A percentile compares a stretch with the other conserved stretches of the same genome.
Evolutionary conservation across 2,113 vertebrate genomes (phyloP).

Genomic region (Nesoenas mayeri): DNA sequence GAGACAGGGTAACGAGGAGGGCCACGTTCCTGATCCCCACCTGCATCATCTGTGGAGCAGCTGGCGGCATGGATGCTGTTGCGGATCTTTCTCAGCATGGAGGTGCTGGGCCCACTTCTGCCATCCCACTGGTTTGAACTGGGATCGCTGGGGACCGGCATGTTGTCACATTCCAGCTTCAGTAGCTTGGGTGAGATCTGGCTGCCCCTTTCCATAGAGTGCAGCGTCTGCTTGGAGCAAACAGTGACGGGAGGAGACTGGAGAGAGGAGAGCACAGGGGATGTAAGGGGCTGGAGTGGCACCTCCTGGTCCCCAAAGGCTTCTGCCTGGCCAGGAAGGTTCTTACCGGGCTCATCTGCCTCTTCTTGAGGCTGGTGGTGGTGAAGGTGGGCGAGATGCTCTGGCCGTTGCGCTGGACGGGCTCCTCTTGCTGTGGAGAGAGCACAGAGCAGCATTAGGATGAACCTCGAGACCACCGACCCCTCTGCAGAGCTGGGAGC

Average conservation of each 20-base stretch:
- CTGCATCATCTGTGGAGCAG: background rate
- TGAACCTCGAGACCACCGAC: background rate
- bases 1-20: background rate
- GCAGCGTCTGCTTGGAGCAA: background rate
- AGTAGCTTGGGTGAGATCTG: slow-evolving; percentile 34
- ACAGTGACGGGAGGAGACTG: background rate
- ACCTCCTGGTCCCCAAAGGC: background rate
- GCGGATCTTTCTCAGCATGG: accelerated
- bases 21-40: background rate
- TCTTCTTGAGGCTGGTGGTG: background rate
- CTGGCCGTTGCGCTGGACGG: background rate
- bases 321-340: accelerated
- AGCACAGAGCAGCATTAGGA: background rate
- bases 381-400: background rate
- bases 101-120: background rate
- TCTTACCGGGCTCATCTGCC: background rate
- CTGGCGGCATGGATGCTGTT: background rate
- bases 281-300: background rate
- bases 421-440: background rate
- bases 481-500: background rate
- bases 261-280: background rate
- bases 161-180: slow-evolving; percentile 43
- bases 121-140: background rate
- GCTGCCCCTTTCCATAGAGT: background rate
- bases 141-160: accelerated